A percentile compares a stretch with the other conserved stretches of the same genome.
These are phyloP conservation scores for Drosophila willistoni DNA, from an alignment of 1,140 invertebrate genomes.

Conservation along the genomic window DNA sequence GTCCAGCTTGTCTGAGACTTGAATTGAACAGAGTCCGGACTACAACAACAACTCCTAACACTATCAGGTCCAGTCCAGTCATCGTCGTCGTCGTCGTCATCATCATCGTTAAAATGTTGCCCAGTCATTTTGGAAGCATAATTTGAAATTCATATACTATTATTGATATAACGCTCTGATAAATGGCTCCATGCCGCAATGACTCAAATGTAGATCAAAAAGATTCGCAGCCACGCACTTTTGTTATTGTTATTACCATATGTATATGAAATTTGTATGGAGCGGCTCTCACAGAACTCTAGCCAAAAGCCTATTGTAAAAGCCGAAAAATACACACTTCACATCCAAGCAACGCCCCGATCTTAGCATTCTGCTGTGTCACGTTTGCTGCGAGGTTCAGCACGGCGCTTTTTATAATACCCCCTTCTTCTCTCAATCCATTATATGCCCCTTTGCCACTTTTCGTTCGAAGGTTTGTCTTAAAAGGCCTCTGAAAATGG, in stretches of 20 bases:
- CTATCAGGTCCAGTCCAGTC: not conserved
- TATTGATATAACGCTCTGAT: conserved; percentile 78
- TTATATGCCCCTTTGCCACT: conserved; percentile 20
- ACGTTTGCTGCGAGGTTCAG: conserved; percentile 75
- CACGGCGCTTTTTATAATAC: conserved; percentile 53
- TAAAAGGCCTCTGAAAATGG: conserved; percentile 57
- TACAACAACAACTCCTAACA: not conserved
- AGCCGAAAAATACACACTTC: conserved; percentile 8
- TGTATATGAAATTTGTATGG: not conserved
- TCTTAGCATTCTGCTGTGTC: conserved; percentile 47
- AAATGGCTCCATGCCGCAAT: conserved; percentile 52
- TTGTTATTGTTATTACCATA: conserved; percentile 9
- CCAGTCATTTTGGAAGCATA: conserved; percentile 50
- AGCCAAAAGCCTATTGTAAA: conserved; percentile 2
- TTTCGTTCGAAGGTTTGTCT: conserved; percentile 49
- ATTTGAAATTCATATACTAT: conserved; percentile 67
- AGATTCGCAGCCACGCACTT: conserved; percentile 59
- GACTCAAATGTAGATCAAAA: conserved; percentile 65
- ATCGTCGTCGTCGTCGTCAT: not conserved
- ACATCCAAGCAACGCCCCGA: conserved; percentile 39
- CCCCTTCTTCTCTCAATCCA: conserved; percentile 28
- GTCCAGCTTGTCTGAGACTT: conserved; percentile 38
- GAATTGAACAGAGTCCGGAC: conserved; percentile 6
- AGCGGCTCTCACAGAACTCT: conserved; percentile 5
- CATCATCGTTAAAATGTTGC: conserved; percentile 30